These are phyloP conservation scores for Elmis aenea DNA, from an alignment of 2,888 invertebrate species.

Conservation along the genomic window DNA sequence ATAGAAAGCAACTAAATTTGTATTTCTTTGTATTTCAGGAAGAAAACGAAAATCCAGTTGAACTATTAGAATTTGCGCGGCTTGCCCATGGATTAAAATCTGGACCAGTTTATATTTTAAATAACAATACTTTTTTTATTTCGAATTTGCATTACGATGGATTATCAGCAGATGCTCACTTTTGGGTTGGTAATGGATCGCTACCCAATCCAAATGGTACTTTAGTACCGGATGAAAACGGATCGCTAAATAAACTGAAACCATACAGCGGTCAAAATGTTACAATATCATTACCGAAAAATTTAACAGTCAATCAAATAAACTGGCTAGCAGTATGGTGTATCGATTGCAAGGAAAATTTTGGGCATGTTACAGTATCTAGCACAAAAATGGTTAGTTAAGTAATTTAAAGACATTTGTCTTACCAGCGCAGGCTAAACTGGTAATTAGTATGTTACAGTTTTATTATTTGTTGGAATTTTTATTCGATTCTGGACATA, in stretches of 20 bases:
- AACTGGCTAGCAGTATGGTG: constrained; percentile 27
- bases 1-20: too few species aligned
- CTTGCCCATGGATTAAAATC: constrained; percentile 22
- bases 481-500: too few species aligned
- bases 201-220: constrained; percentile 15
- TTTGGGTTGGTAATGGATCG: constrained; percentile 24
- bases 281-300: constrained; percentile 18
- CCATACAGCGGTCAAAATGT: constrained; percentile 17
- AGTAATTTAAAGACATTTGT: too few species aligned
- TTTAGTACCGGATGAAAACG: constrained; percentile 15
- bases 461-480: too few species aligned
- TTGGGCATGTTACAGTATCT: constrained; percentile 9
- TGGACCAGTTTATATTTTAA: constrained; percentile 22
- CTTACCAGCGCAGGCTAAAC: too few species aligned
- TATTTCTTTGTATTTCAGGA: too few species aligned
- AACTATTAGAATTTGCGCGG: constrained; percentile 15
- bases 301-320: constrained; percentile 19
- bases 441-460: too few species aligned
- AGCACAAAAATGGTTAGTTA: constrained; percentile 3
- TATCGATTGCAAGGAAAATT: constrained; percentile 8
- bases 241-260: constrained; percentile 7
- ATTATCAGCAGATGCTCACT: constrained; percentile 23
- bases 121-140: constrained; percentile 20
- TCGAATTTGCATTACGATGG: constrained; percentile 26
- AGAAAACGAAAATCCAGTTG: too few species aligned